These are phyloP conservation scores for Dasypogon diadema DNA, from an alignment of 2,888 invertebrate genomes.

Conservation along the genomic window DNA sequence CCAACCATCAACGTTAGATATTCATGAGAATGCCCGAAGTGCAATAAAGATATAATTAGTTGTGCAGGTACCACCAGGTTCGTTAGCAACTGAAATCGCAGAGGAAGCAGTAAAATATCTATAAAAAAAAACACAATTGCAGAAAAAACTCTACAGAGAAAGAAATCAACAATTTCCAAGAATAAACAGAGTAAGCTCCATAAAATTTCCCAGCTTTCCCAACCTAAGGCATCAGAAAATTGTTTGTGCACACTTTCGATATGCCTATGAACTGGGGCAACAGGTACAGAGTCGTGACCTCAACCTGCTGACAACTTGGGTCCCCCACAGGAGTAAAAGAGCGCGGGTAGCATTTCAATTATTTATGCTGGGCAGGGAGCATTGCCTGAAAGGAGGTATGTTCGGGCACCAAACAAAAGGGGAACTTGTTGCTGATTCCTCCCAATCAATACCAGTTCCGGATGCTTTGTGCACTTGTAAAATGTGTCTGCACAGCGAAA, in stretches of 20 bases:
- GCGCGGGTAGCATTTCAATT: conserved; percentile 22
- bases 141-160: conserved; percentile 1
- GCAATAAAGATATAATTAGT: conserved; percentile 24
- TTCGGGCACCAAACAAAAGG: background rate
- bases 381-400: background rate
- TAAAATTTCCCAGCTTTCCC: background rate
- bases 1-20: background rate
- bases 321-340: conserved; percentile 2
- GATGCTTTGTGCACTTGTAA: conserved; percentile 2
- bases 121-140: conserved; percentile 14
- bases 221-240: background rate
- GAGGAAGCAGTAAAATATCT: conserved; percentile 1
- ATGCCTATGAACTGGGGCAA: background rate
- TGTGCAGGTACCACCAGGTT: background rate
- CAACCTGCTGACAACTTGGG: conserved; percentile 2
- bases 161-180: conserved; percentile 23
- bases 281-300: background rate
- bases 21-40: background rate
- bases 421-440: conserved; percentile 30
- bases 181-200: conserved; percentile 11
- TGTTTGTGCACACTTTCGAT: background rate
- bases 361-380: conserved; percentile 23
- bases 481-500: background rate
- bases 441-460: background rate
- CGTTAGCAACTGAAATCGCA: background rate